Conservation (phyloP, 2,888 invertebrate species). For the Aproaerema taeniolella region DNA sequence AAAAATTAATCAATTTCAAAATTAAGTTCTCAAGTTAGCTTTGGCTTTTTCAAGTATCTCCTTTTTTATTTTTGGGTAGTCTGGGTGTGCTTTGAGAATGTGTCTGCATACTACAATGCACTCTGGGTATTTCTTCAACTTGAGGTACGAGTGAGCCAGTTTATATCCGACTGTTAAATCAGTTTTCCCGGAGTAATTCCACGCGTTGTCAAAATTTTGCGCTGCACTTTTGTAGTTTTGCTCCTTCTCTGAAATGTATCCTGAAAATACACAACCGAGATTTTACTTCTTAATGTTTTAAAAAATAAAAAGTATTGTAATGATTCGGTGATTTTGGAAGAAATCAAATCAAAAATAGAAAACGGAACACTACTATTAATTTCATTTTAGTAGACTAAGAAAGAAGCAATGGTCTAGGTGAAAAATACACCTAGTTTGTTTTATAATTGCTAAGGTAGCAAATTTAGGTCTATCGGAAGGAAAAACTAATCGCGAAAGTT, state of each 20-base stretch:
- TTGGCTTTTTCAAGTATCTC: slow-evolving; percentile 96
- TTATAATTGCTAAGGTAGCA: too few relatives aligned
- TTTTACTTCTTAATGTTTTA: too few relatives aligned
- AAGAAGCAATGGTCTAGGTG: too few relatives aligned
- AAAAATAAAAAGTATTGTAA: too few relatives aligned
- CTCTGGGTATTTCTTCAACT: slow-evolving; percentile 90
- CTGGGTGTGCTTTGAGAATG: slow-evolving; percentile 87
- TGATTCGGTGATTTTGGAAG: too few relatives aligned
- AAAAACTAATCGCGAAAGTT: too few relatives aligned
- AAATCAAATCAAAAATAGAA: too few relatives aligned
- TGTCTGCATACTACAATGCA: slow-evolving; percentile 93
- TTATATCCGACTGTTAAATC: slow-evolving; percentile 95
- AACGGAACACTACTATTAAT: too few relatives aligned
- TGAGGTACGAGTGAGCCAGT: slow-evolving; percentile 93
- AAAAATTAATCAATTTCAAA: not conserved
- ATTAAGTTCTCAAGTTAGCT: slow-evolving; percentile 82
- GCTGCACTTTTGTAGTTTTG: slow-evolving; percentile 93
- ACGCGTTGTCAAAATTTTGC: slow-evolving; percentile 89
- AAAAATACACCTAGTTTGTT: too few relatives aligned
- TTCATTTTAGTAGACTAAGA: too few relatives aligned
- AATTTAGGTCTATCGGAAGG: too few relatives aligned
- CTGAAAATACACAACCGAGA: too few relatives aligned
- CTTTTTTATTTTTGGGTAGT: slow-evolving; percentile 93
- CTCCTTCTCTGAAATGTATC: slow-evolving; percentile 93
- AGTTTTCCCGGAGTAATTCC: slow-evolving; percentile 88